Evolutionary conservation across 2,113 vertebrate species (phyloP), one percentile per base, ranked within the genome.

Genomic region (Glaucomys volans): DNA sequence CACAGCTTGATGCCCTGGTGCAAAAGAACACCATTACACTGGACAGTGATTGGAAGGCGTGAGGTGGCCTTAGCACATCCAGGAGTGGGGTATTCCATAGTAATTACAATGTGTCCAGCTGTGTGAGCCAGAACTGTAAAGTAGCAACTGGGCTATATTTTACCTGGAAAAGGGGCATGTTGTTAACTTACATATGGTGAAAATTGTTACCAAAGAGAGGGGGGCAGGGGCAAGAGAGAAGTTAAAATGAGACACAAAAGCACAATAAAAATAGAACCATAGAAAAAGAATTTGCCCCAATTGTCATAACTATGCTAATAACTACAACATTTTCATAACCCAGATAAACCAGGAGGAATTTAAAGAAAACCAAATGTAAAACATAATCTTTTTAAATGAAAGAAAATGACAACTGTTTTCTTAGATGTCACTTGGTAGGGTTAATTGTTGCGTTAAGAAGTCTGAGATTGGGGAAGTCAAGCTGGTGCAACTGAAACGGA

Each of bases 91-190:
- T 76, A 90, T 97, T 97, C 92, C 87, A 91, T 92, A 83, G 97
- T 98, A 97, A 98, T 98, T 98, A 98, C 98, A 96, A 97, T 98
- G 92, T 91, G 91, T 97, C 98, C 98, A 97, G 97, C 98, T 98
- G 97, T 98, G 98, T 97, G 95, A 97, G 97, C 88, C 87, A 90
- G 97, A 98, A 94, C 97, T 96, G 91, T 79, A 87, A 97, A 0
- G 18, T 85, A 95, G 97, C 97, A 96, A 92, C 57, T 59, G 92
- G 94, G 96, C 95, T 98, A 90, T 93, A 94, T 95, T 97, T 91
- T 24, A 93, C 97, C 72, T 86, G 97, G 94, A 97, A 97, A 98
- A 92, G 92, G 93, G 82, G 95, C 96, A 83, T 57, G 85, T 90
- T 20, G 44, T 98, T 98, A 98, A 98, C 97, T 98, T 97, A 97